A percentile compares a stretch with the other conserved stretches of the same genome.
These are phyloP conservation scores for Trachelus iudaicus DNA, from an alignment of 2,888 invertebrate genomes.

Conservation along the genomic window DNA sequence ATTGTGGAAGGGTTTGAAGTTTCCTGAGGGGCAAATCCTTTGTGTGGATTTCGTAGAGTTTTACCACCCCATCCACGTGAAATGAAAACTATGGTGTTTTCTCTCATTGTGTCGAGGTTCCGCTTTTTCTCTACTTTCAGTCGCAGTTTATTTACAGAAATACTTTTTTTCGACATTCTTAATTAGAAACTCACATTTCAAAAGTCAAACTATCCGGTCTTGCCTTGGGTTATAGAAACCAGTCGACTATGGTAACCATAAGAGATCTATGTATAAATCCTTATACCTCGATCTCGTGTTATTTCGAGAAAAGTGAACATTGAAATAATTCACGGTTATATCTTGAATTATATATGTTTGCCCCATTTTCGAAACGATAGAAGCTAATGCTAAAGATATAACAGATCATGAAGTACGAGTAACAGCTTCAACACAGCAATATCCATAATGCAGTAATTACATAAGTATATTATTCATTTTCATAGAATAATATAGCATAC, in stretches of 20 bases:
- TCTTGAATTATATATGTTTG: neutral
- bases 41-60: neutral
- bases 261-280: neutral
- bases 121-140: neutral
- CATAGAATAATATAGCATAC: neutral
- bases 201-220: neutral
- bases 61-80: neutral
- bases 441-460: neutral
- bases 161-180: neutral
- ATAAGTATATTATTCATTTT: neutral
- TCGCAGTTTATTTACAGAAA: neutral
- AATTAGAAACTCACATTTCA: neutral
- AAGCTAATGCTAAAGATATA: neutral
- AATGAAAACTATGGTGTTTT: neutral
- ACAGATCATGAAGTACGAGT: neutral
- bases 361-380: neutral
- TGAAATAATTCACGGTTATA: neutral
- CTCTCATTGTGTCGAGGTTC: neutral
- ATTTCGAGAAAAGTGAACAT: neutral
- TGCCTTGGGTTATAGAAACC: neutral
- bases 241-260: neutral
- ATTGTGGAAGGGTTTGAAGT: conserved; percentile 15
- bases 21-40: neutral
- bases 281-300: neutral
- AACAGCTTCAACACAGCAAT: neutral